phyloP scores from a whole-genome alignment of 2,797 vertebrate genomes.

The Glossophaga mutica region DNA sequence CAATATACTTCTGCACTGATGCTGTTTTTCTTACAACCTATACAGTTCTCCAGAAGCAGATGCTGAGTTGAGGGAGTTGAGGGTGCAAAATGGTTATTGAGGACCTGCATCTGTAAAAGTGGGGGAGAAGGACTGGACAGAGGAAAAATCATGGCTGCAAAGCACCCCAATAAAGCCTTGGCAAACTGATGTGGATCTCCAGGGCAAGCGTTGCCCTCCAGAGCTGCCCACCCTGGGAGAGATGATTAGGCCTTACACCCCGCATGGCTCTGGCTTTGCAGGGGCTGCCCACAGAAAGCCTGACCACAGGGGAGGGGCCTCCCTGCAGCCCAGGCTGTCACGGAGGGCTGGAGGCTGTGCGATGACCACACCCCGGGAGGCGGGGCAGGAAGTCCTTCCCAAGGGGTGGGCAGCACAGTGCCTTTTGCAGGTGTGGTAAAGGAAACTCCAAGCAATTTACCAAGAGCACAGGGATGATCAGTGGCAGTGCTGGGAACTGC shows the following conservation, averaged over 20 bases:
- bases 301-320: too few relatives aligned
- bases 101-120: neutral
- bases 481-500: neutral
- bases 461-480: neutral
- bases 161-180: too few relatives aligned
- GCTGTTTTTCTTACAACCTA: neutral
- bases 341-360: fast-evolving
- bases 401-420: neutral
- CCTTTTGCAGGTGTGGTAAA: neutral
- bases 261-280: neutral
- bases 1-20: neutral
- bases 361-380: too few relatives aligned
- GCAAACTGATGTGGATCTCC: neutral
- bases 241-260: too few relatives aligned
- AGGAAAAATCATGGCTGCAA: neutral
- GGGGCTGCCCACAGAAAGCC: neutral
- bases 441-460: neutral
- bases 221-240: fast-evolving
- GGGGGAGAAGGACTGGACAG: neutral
- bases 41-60: neutral
- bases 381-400: neutral
- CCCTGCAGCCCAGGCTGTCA: neutral
- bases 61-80: neutral
- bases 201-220: neutral
- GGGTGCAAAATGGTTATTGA: neutral